Evolutionary conservation across 2,797 vertebrate genomes (phyloP), one percentile per base, ranked within the genome.

Genomic region (Myotis myotis): DNA sequence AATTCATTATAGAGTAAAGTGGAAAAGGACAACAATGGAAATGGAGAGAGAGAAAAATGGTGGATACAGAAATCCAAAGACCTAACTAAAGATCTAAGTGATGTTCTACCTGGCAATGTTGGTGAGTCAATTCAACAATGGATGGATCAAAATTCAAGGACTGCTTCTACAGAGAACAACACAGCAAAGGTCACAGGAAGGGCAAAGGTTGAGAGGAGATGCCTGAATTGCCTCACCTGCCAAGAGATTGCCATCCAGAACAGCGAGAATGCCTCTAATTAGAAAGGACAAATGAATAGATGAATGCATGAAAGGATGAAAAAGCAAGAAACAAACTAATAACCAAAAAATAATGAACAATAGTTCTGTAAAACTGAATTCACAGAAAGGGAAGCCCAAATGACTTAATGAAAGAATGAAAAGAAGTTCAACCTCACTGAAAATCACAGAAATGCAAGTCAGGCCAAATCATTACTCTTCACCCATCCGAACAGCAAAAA

Each of bases 1-100:
- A 91, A 95, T 76, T 94, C 51, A 23, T 87, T 93, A 41, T 23
- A 90, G 82, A 81, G 68, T 85, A 88, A 86, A 81, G 68, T 85
- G 41, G 12, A 44, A 72, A 93, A 93, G 23, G 72, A 72, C 20
- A 84, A 87, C 95, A 79, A 84, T 49, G 44, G 30, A 87, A 93
- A 89, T 25, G 15, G 53, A 8, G 33, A 89, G 76, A 79, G 49
- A 68, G 2, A 30, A 8, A 95, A 94, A 81, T 44, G 51, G 66
- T n/a, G 33, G 49, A 25, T 60, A 82, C 12, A 72, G 74, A 95
- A 93, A 93, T 22, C 28, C 41, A 75, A 79, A 92, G 57, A 47
- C 70, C 57, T 44, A 33, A 33, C 16, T 60, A 15, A 82, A 85
- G 25, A 75, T n/a, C 20, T 64, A 79, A 91, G 33, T 44, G 79